Evolutionary conservation across 2,797 vertebrate genomes (phyloP).

Genomic region (Todus mexicanus): DNA sequence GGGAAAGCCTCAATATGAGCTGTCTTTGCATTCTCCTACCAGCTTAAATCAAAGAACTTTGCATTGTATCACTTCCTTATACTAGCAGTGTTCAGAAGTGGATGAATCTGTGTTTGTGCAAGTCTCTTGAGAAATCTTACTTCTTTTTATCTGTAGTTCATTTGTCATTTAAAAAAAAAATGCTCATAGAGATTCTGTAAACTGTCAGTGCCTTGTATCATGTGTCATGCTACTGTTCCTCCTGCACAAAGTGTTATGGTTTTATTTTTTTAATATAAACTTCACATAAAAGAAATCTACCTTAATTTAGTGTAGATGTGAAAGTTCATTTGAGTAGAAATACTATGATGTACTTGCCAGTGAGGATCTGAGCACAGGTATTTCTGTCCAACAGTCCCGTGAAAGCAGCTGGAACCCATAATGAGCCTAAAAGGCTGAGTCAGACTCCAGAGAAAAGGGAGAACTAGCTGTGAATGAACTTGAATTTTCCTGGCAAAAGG

Average conservation of each 20-base stretch:
- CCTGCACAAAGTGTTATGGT: neutral
- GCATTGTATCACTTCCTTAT: neutral
- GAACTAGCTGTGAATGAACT: neutral
- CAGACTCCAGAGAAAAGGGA: neutral
- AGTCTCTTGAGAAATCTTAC: neutral
- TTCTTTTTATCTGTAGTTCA: neutral
- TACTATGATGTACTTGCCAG: neutral
- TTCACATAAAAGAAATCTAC: neutral
- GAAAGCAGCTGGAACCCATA: neutral
- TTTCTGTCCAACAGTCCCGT: neutral
- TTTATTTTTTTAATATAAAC: neutral
- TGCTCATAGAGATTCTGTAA: constrained; percentile 68
- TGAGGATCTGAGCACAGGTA: neutral
- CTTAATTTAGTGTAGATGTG: neutral
- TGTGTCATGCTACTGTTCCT: constrained; percentile 22
- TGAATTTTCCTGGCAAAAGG: neutral
- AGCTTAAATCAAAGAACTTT: neutral
- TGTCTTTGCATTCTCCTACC: neutral
- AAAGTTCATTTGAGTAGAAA: neutral
- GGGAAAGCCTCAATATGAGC: neutral
- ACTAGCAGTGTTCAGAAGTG: neutral
- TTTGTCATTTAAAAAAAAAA: neutral
- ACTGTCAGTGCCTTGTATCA: constrained; percentile 58
- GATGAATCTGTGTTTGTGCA: neutral
- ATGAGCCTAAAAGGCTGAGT: neutral